Base-by-base conservation (phyloP, 2,797 vertebrate genomes). In the Gobio occitaniae region DNA sequence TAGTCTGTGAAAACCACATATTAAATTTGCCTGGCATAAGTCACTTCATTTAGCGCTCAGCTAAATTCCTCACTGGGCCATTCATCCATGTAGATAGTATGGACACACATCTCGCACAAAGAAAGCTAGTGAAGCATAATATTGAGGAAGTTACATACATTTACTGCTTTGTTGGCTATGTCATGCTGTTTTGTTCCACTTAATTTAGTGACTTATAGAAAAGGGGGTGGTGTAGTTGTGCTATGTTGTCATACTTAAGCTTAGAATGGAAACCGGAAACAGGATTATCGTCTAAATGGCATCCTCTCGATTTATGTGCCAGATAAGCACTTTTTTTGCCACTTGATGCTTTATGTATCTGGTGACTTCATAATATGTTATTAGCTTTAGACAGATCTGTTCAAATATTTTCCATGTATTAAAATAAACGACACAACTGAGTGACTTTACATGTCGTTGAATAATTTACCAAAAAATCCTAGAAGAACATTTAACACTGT, bases 71-170 rank as follows among this genome's bases (percentile, higher is more conserved):
- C 89, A 87, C 92, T 92, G 91, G 93, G 93, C 94, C 93, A 94
- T 94, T 94, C 92, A 92, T 95, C 92, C 94, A 93, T 94, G 92
- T 94, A 94, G 93, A 94, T 93, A 93, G 92, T 94, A 92, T 95
- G 93, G 94, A 94, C 93, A 93, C 92, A 94, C 94, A 94, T 94
- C 89, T 86, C 92, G 93, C 91, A 95, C 94, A 96, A 95, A 95
- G 94, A 91, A 88, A 90, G 91, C 91, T 92, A 94, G 93, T 95
- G 92, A 96, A 95, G 94, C 93, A 95, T 94, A 95, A 95, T 94
- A 95, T 95, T 95, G 92, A 95, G 94, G 95, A 96, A 93, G 94
- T 94, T 92, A 93, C 93, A 93, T 94, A 94, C 91, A 94, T 95
- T 94, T 94, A 86, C 80, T 88, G 90, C 92, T 92, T 93, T 86